Evolutionary conservation across 2,797 vertebrate genomes (phyloP).

Genomic region (Gephyroberyx darwinii): DNA sequence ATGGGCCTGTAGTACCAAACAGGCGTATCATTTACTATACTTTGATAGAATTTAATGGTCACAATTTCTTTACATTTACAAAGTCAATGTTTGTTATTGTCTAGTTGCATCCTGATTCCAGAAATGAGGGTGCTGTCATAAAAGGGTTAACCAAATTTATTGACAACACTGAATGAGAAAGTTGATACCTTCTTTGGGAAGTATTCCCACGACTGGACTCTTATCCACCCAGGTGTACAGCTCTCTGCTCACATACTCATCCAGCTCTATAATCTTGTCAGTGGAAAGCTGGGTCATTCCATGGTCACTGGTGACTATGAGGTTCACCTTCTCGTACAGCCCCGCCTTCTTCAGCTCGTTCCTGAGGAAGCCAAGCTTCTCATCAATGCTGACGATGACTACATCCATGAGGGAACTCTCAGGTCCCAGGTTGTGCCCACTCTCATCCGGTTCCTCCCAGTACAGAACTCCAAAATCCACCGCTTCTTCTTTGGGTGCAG

Average conservation of each 20-base stretch:
- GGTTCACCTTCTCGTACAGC: slow-evolving; percentile 85
- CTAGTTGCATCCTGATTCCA: background rate
- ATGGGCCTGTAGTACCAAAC: too few relatives aligned
- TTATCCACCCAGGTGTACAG: slow-evolving; percentile 88
- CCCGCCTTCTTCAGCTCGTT: slow-evolving; percentile 83
- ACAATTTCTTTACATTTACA: background rate
- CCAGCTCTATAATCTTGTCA: slow-evolving; percentile 88
- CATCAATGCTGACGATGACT: slow-evolving; percentile 85
- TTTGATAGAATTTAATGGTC: background rate
- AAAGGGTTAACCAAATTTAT: background rate
- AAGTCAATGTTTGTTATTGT: background rate
- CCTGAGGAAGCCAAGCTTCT: slow-evolving; percentile 88
- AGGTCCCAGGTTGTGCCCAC: slow-evolving; percentile 87
- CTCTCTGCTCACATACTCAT: slow-evolving; percentile 85
- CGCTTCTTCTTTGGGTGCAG: slow-evolving; percentile 78
- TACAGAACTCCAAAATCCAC: slow-evolving; percentile 91
- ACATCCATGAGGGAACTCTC: slow-evolving; percentile 85
- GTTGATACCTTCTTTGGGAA: slow-evolving; percentile 89
- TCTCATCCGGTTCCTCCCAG: slow-evolving; percentile 93
- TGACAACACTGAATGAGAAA: background rate
- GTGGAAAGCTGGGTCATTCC: slow-evolving; percentile 90
- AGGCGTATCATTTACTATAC: too few relatives aligned
- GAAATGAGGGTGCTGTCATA: too few relatives aligned
- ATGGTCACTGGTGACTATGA: slow-evolving; percentile 93
- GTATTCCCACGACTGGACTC: slow-evolving; percentile 88